phyloP scores from a whole-genome alignment of 2,797 vertebrate genomes.

The Catostomus latipinnis region DNA sequence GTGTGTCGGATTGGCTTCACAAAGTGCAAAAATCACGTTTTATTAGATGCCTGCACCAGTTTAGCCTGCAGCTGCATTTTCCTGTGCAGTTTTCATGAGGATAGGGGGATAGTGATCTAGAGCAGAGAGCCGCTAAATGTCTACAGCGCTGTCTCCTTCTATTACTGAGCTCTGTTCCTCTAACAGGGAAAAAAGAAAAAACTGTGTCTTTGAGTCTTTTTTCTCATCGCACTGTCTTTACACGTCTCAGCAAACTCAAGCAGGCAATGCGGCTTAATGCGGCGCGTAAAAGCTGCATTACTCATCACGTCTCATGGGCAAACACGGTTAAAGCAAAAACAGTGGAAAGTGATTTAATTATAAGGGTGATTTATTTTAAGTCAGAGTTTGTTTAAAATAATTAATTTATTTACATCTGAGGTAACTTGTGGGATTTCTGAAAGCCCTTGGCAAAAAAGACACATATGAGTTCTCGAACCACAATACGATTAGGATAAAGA shows the following conservation, averaged over 20 bases:
- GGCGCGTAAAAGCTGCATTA: conserved; percentile 39
- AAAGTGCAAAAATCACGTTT: conserved; percentile 37
- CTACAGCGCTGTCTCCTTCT: conserved; percentile 38
- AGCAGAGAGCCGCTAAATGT: conserved; percentile 14
- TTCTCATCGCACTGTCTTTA: conserved; percentile 22
- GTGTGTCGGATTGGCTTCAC: conserved; percentile 2
- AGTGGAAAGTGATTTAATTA: conserved; percentile 39
- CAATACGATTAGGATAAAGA: neutral
- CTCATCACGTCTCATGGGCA: conserved; percentile 25
- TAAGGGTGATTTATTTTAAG: conserved; percentile 34
- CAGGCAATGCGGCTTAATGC: conserved; percentile 22
- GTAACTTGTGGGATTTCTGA: conserved; percentile 8
- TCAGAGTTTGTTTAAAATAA: conserved; percentile 19
- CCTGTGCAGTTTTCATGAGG: conserved; percentile 38
- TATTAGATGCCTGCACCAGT: conserved; percentile 57
- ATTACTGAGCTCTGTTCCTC: conserved; percentile 37
- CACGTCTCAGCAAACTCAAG: conserved; percentile 2
- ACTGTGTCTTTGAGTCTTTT: conserved; percentile 2
- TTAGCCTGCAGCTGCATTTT: conserved; percentile 50
- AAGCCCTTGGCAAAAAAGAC: conserved; percentile 4
- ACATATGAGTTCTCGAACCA: neutral
- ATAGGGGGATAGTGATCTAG: conserved; percentile 10
- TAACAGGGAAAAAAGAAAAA: conserved; percentile 19
- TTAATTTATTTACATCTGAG: conserved; percentile 10
- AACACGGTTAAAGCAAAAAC: conserved; percentile 18